phyloP scores from a whole-genome alignment of 2,113 vertebrate genomes.

The Naja naja region DNA sequence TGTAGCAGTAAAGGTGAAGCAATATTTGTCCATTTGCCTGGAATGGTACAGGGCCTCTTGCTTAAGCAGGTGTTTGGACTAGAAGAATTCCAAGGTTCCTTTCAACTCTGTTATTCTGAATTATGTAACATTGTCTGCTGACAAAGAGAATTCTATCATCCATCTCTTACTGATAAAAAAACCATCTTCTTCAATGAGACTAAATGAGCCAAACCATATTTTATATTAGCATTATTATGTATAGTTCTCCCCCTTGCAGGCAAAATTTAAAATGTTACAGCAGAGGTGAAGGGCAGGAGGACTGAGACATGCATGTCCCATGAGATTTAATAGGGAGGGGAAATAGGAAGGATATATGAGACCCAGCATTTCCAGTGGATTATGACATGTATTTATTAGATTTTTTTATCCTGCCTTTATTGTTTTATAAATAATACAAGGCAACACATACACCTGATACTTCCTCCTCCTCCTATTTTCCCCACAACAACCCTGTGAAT shows the following conservation, averaged over 20 bases:
- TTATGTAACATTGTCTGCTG: not conserved
- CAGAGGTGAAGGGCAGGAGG: not conserved
- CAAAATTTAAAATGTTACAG: not conserved
- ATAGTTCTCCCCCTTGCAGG: not conserved
- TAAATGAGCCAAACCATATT: not conserved
- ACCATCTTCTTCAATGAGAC: not conserved
- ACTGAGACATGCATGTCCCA: not conserved
- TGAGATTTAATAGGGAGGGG: not conserved
- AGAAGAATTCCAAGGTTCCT: too few species aligned
- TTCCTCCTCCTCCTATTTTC: too few species aligned
- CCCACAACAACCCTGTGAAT: too few species aligned
- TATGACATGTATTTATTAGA: not conserved
- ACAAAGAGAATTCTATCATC: not conserved
- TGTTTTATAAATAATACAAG: too few species aligned
- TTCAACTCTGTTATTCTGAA: too few species aligned
- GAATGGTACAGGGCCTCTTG: not conserved
- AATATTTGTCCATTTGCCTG: not conserved
- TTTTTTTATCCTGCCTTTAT: too few species aligned
- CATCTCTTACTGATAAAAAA: not conserved
- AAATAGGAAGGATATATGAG: not conserved
- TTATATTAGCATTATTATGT: not conserved
- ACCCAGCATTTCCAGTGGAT: not conserved
- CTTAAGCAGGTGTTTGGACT: too few species aligned
- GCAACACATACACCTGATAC: too few species aligned
- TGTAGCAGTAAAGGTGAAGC: not conserved